Conservation (phyloP, 1,140 invertebrate species). For the Drosophila chauvacae region DNA sequence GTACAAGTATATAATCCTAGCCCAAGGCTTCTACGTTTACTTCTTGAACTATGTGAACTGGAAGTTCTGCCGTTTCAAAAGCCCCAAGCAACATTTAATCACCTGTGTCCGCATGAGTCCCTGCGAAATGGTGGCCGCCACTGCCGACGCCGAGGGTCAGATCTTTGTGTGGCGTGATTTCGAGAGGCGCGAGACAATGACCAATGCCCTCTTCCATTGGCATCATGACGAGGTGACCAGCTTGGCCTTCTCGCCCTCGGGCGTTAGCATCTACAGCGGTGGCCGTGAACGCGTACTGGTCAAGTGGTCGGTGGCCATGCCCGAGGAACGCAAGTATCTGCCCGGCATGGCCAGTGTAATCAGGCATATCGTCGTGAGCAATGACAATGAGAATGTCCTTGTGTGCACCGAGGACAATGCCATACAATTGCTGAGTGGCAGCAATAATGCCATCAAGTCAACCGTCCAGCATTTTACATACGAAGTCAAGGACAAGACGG, state of each 20-base stretch:
- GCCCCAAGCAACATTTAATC: constrained; percentile 84
- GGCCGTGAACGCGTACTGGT: constrained; percentile 92
- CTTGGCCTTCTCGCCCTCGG: constrained; percentile 89
- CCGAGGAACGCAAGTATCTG: constrained; percentile 87
- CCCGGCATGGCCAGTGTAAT: constrained; percentile 91
- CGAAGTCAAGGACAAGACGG: constrained; percentile 85
- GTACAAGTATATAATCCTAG: constrained; percentile 78
- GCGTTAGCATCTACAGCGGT: constrained; percentile 90
- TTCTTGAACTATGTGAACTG: constrained; percentile 79
- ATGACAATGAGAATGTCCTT: constrained; percentile 88
- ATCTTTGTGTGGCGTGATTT: constrained; percentile 89
- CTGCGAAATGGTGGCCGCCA: constrained; percentile 88
- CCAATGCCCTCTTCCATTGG: constrained; percentile 89
- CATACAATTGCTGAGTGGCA: constrained; percentile 88
- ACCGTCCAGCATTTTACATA: constrained; percentile 90
- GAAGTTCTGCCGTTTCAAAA: constrained; percentile 69
- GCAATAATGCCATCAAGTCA: constrained; percentile 86
- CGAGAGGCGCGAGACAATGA: constrained; percentile 20
- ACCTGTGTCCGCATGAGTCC: constrained; percentile 91
- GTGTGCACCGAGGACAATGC: constrained; percentile 91
- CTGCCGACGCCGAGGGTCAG: constrained; percentile 89
- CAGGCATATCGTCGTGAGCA: constrained; percentile 88
- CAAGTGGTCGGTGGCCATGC: constrained; percentile 88
- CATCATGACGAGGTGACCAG: constrained; percentile 90
- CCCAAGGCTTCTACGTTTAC: constrained; percentile 73